These are phyloP conservation scores for Globodera ellingtonae DNA, from an alignment of 1,140 invertebrate genomes.

Conservation along the genomic window DNA sequence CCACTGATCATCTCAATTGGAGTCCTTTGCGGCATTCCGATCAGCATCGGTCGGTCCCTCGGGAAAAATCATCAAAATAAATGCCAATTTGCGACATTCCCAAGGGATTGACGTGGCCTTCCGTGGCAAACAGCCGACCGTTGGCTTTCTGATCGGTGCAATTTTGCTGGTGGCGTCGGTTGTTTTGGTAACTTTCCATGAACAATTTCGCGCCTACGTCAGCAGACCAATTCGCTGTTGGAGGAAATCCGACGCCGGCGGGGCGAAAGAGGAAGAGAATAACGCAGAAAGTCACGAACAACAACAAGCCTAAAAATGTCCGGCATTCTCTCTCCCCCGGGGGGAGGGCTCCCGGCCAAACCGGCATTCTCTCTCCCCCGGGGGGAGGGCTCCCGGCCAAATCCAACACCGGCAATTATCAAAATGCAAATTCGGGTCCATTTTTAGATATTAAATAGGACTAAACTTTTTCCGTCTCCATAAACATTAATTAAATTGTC, in stretches of 20 bases:
- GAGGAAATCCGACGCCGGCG: background rate
- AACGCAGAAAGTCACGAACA: background rate
- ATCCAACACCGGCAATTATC: too few species aligned
- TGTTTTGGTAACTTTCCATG: conserved; percentile 44
- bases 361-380: too few species aligned
- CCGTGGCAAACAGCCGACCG: conserved; percentile 38
- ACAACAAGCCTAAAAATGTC: too few species aligned
- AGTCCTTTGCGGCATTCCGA: conserved; percentile 58
- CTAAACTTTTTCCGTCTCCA: too few species aligned
- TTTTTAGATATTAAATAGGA: too few species aligned
- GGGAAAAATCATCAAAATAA: background rate
- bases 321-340: too few species aligned
- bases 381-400: too few species aligned
- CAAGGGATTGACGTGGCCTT: conserved; percentile 56
- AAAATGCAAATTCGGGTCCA: too few species aligned
- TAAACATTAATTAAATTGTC: too few species aligned
- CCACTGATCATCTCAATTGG: conserved; percentile 60
- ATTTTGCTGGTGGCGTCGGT: conserved; percentile 54
- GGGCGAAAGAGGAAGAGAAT: background rate
- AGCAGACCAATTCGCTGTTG: background rate
- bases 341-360: too few species aligned
- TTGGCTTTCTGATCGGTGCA: conserved; percentile 49
- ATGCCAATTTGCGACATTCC: conserved; percentile 9
- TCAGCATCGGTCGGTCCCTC: conserved; percentile 48
- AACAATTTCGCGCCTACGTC: background rate